Percentiles rank a stretch among this genome's conserved stretches.
Conservation (phyloP, 2,888 invertebrate species). For the Polydrusus cervinus region DNA sequence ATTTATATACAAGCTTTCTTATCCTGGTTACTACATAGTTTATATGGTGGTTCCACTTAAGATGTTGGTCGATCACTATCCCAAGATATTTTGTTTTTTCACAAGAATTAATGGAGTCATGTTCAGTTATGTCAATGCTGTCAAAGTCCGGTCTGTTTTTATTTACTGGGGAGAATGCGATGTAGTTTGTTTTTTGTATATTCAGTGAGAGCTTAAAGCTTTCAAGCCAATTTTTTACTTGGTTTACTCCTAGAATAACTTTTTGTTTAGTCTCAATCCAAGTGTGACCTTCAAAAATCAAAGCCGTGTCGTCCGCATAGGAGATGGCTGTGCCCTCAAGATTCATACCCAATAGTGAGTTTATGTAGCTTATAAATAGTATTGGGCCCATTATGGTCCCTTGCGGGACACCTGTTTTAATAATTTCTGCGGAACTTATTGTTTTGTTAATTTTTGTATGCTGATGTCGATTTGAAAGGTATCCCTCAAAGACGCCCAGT, state of each 20-base stretch:
- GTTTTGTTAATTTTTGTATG: neutral
- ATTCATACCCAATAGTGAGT: neutral
- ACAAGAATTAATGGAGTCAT: neutral
- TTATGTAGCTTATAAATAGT: neutral
- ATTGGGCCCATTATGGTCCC: neutral
- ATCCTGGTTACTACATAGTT: neutral
- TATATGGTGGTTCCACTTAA: neutral
- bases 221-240: neutral
- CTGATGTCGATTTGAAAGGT: neutral
- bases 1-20: conserved; percentile 3
- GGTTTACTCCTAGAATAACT: neutral
- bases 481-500: neutral
- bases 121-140: neutral
- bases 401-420: neutral
- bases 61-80: too few relatives aligned
- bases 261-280: conserved; percentile 1
- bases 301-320: neutral
- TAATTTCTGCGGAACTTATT: neutral
- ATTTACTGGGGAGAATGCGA: neutral
- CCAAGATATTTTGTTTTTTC: too few relatives aligned
- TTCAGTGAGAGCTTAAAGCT: neutral
- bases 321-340: too few relatives aligned
- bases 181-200: neutral
- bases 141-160: conserved; percentile 4
- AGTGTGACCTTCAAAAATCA: neutral